Base-by-base conservation (phyloP, 1,140 invertebrate genomes). In the Cydia splendana region DNA sequence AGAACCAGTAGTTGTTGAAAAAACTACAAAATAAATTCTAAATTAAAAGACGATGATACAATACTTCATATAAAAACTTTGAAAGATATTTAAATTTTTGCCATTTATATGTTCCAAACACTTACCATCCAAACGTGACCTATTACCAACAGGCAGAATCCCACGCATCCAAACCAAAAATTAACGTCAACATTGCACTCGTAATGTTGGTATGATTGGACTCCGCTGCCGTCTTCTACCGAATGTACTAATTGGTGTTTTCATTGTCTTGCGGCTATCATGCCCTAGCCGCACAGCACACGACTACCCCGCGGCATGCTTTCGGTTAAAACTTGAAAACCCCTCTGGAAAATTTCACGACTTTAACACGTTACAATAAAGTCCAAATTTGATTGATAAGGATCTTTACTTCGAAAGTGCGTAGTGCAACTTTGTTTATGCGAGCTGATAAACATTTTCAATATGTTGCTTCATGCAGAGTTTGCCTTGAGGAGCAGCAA, bases 161-260 rank as follows among this genome's bases (percentile, higher is more conserved):
- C 57, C 57, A 62, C 57, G 57, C 57, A 62, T 62, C 57, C 18
- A 12, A 62, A 62, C 57, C 20, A 62, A 62, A 62, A 62, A 62
- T 62, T 62, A 62, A 24, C 57, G 57, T 62, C 57, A 62, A 62
- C 57, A 62, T 62, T 62, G 57, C 57, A 62, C 48, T 51, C 57
- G 57, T 24, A 24, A 62, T 62, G 57, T 62, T 62, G 57, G 57
- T 62, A 62, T 62, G 57, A 62, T 62, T 62, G 20, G 57, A 18
- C 15, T 18, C n/a, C 53, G 53, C 15, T 62, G 57, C 57, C 57
- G 57, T 62, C 57, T 62, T 62, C 57, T 24, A 62, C 57, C 57
- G 57, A 62, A 62, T 62, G 57, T 62, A 62, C 57, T 62, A 62
- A 62, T 62, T 62, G 51, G 51, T 18, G 57, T 62, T 20, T 24